A percentile compares a stretch with the other conserved stretches of the same genome.
phyloP scores from a whole-genome alignment of 2,113 vertebrate genomes.

The Ceratotherium simum region DNA sequence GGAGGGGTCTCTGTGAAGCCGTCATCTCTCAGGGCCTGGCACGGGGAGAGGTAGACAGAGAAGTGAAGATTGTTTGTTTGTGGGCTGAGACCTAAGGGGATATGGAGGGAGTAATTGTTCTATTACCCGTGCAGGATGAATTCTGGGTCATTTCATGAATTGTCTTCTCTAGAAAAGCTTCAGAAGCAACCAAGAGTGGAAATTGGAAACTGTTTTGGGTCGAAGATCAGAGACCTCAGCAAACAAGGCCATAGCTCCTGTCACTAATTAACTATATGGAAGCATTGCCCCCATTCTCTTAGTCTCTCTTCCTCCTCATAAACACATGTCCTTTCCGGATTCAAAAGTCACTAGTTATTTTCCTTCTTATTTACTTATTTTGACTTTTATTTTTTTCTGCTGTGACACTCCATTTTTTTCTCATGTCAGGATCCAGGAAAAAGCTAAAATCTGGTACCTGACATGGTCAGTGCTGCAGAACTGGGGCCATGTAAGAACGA shows the following conservation, averaged over 20 bases:
- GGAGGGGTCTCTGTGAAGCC: not conserved
- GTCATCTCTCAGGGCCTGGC: not conserved
- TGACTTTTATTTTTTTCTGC: not conserved
- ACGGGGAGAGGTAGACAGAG: not conserved
- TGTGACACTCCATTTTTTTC: not conserved
- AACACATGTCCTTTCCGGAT: not conserved
- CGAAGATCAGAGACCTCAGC: not conserved
- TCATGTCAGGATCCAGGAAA: not conserved
- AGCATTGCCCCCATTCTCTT: not conserved
- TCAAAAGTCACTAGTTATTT: not conserved
- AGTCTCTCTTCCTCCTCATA: not conserved
- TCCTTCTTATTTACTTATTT: not conserved
- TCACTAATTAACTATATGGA: not conserved
- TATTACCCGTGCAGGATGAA: accelerated
- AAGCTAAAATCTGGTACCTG: not conserved
- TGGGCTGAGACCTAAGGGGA: not conserved
- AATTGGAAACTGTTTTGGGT: not conserved
- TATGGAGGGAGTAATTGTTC: not conserved
- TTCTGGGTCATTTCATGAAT: not conserved
- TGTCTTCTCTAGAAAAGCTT: not conserved
- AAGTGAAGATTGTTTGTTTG: not conserved
- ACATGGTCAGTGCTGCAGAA: not conserved
- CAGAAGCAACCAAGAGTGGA: not conserved
- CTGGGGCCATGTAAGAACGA: not conserved
- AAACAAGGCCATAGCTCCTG: not conserved